phyloP scores from a whole-genome alignment of 1,140 invertebrate genomes.

The Drosophila subpulchrella region DNA sequence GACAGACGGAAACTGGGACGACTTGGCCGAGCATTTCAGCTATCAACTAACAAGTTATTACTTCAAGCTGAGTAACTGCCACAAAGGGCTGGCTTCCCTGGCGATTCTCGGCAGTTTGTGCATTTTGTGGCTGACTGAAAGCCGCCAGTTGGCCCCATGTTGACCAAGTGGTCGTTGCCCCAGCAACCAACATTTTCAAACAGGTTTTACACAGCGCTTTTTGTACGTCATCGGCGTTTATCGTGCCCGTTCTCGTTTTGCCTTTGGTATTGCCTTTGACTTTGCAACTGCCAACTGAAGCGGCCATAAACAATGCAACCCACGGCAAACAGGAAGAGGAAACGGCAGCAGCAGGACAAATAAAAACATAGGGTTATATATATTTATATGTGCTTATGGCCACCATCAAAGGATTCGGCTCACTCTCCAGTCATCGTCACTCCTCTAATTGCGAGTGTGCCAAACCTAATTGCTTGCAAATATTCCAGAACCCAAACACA shows the following conservation, averaged over 20 bases:
- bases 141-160: slow-evolving; percentile 51
- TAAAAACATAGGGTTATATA: slow-evolving; percentile 29
- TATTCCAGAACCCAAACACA: slow-evolving; percentile 48
- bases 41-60: slow-evolving; percentile 67
- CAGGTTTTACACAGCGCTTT: slow-evolving; percentile 59
- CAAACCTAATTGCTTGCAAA: slow-evolving; percentile 76
- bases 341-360: slow-evolving; percentile 49
- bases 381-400: slow-evolving; percentile 15
- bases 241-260: slow-evolving; percentile 22
- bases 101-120: slow-evolving; percentile 4
- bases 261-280: slow-evolving; percentile 15
- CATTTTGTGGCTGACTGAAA: slow-evolving; percentile 40
- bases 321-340: slow-evolving; percentile 30
- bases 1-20: slow-evolving; percentile 30
- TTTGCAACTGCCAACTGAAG: slow-evolving; percentile 34
- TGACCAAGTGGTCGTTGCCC: slow-evolving; percentile 78
- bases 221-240: slow-evolving; percentile 55
- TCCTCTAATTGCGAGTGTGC: slow-evolving; percentile 56
- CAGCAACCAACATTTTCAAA: slow-evolving; percentile 79
- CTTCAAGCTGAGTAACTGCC: slow-evolving; percentile 35
- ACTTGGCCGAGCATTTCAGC: slow-evolving; percentile 22
- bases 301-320: slow-evolving; percentile 53
- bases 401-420: slow-evolving; percentile 28
- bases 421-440: background rate
- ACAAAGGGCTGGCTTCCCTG: slow-evolving; percentile 15